Evolutionary conservation across 1,140 invertebrate species (phyloP).

Genomic region (Chlorops oryzae): DNA sequence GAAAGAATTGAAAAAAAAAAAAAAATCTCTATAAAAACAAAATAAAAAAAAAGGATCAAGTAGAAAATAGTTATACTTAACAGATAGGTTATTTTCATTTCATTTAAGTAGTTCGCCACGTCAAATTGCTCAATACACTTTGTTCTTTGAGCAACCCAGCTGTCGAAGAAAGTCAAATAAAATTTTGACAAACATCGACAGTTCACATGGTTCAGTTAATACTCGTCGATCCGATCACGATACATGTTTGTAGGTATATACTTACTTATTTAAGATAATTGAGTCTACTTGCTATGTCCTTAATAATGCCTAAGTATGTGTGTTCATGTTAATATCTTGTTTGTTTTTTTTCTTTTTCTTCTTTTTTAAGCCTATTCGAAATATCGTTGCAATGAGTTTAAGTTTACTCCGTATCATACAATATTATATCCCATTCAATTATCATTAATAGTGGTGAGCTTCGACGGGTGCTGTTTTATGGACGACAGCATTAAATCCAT

Average conservation of each 20-base stretch:
- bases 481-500: constrained; percentile 59
- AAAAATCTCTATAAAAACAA: neutral
- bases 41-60: neutral
- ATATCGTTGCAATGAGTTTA: neutral
- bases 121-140: too few relatives aligned
- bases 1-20: neutral
- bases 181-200: too few relatives aligned
- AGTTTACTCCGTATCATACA: neutral
- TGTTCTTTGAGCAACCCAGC: too few relatives aligned
- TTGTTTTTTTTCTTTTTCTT: neutral
- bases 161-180: too few relatives aligned
- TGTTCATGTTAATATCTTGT: too few relatives aligned
- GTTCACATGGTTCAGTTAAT: too few relatives aligned
- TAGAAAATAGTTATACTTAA: neutral
- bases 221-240: too few relatives aligned
- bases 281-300: too few relatives aligned
- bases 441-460: constrained; percentile 34
- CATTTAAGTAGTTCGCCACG: too few relatives aligned
- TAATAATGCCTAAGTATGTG: too few relatives aligned
- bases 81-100: neutral
- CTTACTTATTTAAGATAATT: too few relatives aligned
- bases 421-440: constrained; percentile 3
- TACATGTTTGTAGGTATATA: too few relatives aligned
- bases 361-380: neutral
- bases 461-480: constrained; percentile 55